These are phyloP conservation scores for Benitochromis conjunctus DNA, from an alignment of 2,113 vertebrate species.

Conservation along the genomic window DNA sequence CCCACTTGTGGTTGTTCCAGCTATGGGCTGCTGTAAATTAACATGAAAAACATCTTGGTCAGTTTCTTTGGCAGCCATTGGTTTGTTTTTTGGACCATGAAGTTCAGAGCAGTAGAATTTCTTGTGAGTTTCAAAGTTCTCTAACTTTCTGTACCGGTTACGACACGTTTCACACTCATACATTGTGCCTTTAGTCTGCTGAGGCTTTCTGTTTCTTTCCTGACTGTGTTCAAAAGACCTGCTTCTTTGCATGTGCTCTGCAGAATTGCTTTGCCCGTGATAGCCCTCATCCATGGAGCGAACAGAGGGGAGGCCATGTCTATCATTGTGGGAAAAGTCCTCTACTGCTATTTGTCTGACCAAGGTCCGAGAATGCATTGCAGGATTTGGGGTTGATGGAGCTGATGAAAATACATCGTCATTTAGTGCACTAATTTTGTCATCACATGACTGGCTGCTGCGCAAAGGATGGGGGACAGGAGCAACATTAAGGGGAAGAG, in stretches of 20 bases:
- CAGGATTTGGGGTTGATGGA: conserved; percentile 81
- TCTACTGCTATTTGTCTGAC: conserved; percentile 93
- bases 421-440: conserved; percentile 86
- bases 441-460: conserved; percentile 95
- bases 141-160: conserved; percentile 91
- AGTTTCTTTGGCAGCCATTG: conserved; percentile 72
- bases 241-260: conserved; percentile 79
- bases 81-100: conserved; percentile 95
- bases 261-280: conserved; percentile 67
- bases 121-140: conserved; percentile 98
- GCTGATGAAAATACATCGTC: conserved; percentile 93
- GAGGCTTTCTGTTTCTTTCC: conserved; percentile 85
- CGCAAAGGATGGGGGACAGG: conserved; percentile 84
- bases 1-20: conserved; percentile 73
- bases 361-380: conserved; percentile 85
- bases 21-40: conserved; percentile 75
- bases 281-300: conserved; percentile 85
- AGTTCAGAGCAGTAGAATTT: conserved; percentile 98
- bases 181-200: conserved; percentile 91
- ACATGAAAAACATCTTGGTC: conserved; percentile 78
- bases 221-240: conserved; percentile 80
- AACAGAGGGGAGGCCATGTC: conserved; percentile 73
- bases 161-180: conserved; percentile 98
- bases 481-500: conserved; percentile 81
- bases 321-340: conserved; percentile 83